A percentile compares a stretch with the other conserved stretches of the same genome.
Evolutionary conservation across 2,888 invertebrate genomes (phyloP).

Genomic region (Epicampocera succincta): DNA sequence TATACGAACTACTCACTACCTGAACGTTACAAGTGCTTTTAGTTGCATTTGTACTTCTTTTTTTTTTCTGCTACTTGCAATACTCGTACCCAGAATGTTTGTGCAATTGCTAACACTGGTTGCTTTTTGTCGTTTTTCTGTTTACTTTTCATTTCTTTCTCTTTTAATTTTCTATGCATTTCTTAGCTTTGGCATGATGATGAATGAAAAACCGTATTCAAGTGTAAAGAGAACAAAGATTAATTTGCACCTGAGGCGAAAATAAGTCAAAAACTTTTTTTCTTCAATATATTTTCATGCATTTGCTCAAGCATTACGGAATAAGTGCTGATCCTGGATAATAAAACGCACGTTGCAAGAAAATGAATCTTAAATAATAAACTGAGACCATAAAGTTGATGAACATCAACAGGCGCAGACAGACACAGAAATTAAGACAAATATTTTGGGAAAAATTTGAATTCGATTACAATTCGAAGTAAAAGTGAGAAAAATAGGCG

Average conservation of each 20-base stretch:
- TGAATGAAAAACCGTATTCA: conserved; percentile 68
- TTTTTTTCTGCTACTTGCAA: conserved; percentile 15
- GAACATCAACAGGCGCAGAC: neutral
- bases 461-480: neutral
- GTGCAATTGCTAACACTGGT: conserved; percentile 31
- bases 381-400: conserved; percentile 18
- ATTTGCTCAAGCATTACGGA: conserved; percentile 56
- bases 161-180: conserved; percentile 50
- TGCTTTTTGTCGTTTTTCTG: conserved; percentile 7
- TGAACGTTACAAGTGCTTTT: conserved; percentile 9
- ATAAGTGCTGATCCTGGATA: conserved; percentile 61
- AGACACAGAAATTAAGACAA: conserved; percentile 16
- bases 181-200: conserved; percentile 61
- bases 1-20: conserved; percentile 24
- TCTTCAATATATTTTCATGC: conserved; percentile 38
- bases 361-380: conserved; percentile 29
- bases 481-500: too few relatives aligned
- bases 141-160: conserved; percentile 12
- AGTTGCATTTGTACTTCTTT: neutral
- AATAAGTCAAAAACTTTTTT: conserved; percentile 60
- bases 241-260: conserved; percentile 69
- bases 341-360: conserved; percentile 1
- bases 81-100: conserved; percentile 15
- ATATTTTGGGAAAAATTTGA: neutral
- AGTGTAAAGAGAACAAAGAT: conserved; percentile 67